These are phyloP conservation scores for Coptodon bakossiorum DNA, from an alignment of 2,113 vertebrate species.

Conservation along the genomic window DNA sequence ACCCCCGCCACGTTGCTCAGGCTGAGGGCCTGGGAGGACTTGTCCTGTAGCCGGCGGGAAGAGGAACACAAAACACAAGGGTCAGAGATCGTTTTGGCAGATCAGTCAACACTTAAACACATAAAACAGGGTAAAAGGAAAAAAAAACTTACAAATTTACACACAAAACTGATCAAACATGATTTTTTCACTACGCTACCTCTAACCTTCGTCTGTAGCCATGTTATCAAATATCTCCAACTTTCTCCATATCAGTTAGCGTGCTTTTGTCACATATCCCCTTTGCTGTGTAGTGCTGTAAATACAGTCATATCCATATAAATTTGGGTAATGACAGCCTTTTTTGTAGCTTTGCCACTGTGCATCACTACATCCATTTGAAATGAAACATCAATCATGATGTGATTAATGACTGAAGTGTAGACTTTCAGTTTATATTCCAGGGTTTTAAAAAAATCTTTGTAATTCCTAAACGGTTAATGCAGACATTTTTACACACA, in stretches of 20 bases:
- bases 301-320: not conserved
- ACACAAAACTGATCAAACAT: not conserved
- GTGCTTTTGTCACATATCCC: not conserved
- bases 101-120: not conserved
- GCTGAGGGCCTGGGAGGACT: constrained; percentile 95
- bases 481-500: not conserved
- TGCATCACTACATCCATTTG: not conserved
- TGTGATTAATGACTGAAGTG: not conserved
- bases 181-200: not conserved
- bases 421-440: not conserved
- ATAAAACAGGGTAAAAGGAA: not conserved
- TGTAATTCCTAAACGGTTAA: too few species aligned
- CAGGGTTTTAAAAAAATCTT: not conserved
- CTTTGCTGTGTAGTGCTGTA: not conserved
- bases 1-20: constrained; percentile 99
- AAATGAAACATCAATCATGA: not conserved
- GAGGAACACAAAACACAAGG: constrained; percentile 32
- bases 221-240: not conserved
- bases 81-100: constrained; percentile 30
- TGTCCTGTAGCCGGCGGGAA: constrained; percentile 79
- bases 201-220: not conserved
- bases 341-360: not conserved
- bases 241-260: not conserved
- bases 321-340: not conserved
- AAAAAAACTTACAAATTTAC: not conserved